Evolutionary conservation across 2,797 vertebrate species (phyloP).

Genomic region (Miichthys miiuy): DNA sequence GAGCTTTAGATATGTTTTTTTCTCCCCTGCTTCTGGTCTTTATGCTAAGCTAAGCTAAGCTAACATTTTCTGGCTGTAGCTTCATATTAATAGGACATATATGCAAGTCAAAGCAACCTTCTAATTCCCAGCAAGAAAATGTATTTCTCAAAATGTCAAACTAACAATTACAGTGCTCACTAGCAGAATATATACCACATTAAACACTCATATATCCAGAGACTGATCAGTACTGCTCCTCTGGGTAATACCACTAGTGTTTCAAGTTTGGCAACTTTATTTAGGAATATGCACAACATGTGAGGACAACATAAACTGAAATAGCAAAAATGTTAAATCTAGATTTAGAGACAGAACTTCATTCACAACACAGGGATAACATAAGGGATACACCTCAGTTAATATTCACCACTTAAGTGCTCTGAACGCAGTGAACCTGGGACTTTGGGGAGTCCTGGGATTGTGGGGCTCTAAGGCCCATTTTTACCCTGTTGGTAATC

Average conservation of each 20-base stretch:
- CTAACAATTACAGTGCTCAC: background rate
- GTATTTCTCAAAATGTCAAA: too few species aligned
- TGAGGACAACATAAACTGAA: background rate
- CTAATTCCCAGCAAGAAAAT: background rate
- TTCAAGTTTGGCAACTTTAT: background rate
- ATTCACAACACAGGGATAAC: background rate
- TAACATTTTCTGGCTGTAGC: background rate
- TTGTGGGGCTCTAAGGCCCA: background rate
- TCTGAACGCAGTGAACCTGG: background rate
- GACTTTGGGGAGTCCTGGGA: background rate
- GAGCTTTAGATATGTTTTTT: background rate
- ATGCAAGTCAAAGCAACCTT: background rate
- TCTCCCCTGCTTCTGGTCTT: background rate
- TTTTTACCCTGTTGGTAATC: background rate
- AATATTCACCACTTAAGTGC: background rate
- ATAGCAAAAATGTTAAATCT: background rate
- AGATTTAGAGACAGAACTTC: background rate
- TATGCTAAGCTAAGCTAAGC: background rate
- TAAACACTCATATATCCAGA: background rate
- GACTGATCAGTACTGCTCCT: background rate
- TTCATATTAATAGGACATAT: background rate
- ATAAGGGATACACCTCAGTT: background rate
- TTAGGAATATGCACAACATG: background rate
- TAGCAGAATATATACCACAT: background rate
- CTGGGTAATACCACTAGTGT: background rate